A percentile compares a stretch with the other conserved stretches of the same genome.
Conservation (phyloP, 2,888 invertebrate species). For the Athetis lepigone region DNA sequence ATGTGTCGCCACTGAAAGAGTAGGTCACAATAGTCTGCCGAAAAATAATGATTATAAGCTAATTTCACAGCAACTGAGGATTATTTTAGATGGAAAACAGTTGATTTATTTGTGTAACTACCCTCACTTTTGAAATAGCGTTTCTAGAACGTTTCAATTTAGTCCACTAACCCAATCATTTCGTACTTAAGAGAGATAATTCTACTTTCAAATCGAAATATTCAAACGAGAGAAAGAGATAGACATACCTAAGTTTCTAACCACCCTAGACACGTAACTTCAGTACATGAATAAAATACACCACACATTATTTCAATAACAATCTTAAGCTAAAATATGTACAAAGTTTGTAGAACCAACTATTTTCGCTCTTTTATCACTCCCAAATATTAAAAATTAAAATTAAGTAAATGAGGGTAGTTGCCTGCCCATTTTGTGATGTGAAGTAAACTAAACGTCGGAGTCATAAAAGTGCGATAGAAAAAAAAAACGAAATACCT, state of each 20-base stretch:
- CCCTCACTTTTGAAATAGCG: background rate
- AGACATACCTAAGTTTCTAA: conserved; percentile 70
- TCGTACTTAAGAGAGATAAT: conserved; percentile 60
- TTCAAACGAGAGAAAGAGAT: conserved; percentile 77
- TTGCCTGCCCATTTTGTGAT: conserved; percentile 2
- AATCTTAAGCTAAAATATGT: conserved; percentile 77
- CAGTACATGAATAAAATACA: conserved; percentile 78
- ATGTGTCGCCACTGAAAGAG: too few relatives aligned
- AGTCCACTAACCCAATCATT: conserved; percentile 62
- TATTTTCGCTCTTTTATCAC: conserved; percentile 63
- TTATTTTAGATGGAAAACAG: background rate
- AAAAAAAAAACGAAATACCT: conserved; percentile 52
- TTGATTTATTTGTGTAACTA: background rate
- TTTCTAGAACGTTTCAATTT: conserved; percentile 4
- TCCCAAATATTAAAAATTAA: conserved; percentile 24
- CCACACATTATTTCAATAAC: conserved; percentile 77
- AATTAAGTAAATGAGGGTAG: conserved; percentile 7
- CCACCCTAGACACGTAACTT: conserved; percentile 68
- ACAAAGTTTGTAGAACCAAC: conserved; percentile 73
- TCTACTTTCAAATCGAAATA: conserved; percentile 75
- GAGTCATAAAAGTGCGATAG: conserved; percentile 59
- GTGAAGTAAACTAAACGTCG: conserved; percentile 19
- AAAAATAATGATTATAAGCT: too few relatives aligned
- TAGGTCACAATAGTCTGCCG: too few relatives aligned
- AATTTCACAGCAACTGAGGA: background rate